Percentiles rank a stretch among this genome's conserved stretches.
phyloP scores from a whole-genome alignment of 2,888 invertebrate species.

The Norana najaformis region DNA sequence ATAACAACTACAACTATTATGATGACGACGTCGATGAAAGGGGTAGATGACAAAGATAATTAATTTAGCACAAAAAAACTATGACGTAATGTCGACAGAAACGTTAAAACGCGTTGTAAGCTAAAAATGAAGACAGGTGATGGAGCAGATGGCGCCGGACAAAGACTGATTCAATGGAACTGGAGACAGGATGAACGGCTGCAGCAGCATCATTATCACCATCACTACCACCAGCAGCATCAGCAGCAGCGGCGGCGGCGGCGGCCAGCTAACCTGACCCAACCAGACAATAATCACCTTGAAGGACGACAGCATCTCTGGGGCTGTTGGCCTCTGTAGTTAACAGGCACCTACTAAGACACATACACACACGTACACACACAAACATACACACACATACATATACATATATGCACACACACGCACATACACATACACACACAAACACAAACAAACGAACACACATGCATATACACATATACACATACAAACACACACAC shows the following conservation, averaged over 20 bases:
- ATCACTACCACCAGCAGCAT: not conserved
- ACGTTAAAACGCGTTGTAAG: not conserved
- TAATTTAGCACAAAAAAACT: not conserved
- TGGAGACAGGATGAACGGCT: not conserved
- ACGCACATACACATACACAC: too few relatives aligned
- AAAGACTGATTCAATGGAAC: not conserved
- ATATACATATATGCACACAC: too few relatives aligned
- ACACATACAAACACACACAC: too few relatives aligned
- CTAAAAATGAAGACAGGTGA: not conserved
- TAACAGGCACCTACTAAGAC: too few relatives aligned
- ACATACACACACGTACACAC: too few relatives aligned
- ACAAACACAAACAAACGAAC: too few relatives aligned
- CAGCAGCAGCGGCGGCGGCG: not conserved
- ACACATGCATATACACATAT: too few relatives aligned
- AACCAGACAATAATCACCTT: not conserved
- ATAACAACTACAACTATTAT: too few relatives aligned
- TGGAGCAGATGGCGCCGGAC: not conserved
- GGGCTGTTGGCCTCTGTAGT: not conserved
- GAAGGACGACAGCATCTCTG: not conserved
- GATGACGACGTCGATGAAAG: too few relatives aligned
- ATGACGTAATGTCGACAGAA: not conserved
- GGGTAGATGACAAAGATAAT: too few relatives aligned
- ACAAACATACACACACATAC: too few relatives aligned
- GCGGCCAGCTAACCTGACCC: not conserved
- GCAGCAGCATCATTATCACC: not conserved